Evolutionary conservation across 2,113 vertebrate genomes (phyloP).

Genomic region (Corythoichthys intestinalis): DNA sequence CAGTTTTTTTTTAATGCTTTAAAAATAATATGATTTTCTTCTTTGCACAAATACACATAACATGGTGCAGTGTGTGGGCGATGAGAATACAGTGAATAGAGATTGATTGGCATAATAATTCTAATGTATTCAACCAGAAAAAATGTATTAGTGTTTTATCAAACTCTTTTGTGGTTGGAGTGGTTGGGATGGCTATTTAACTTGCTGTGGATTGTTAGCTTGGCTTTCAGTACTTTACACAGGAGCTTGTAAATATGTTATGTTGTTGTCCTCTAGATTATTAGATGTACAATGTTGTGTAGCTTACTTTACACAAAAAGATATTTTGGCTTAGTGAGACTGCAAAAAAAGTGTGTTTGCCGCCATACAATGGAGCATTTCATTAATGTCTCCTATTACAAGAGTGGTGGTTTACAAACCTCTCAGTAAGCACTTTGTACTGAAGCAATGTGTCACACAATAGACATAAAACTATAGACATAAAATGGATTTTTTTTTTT

Average conservation of each 20-base stretch:
- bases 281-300: neutral
- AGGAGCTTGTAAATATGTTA: neutral
- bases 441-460: conserved; percentile 27
- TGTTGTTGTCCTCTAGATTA: neutral
- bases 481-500: conserved; percentile 16
- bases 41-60: neutral
- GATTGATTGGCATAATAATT: neutral
- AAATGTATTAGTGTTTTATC: neutral
- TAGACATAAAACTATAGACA: conserved; percentile 9
- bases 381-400: conserved; percentile 13
- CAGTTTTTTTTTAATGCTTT: neutral
- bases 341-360: conserved; percentile 7
- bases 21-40: neutral
- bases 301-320: neutral
- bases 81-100: neutral
- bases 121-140: neutral
- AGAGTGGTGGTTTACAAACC: conserved; percentile 20
- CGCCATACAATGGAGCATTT: conserved; percentile 10
- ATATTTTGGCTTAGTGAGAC: conserved; percentile 1
- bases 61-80: neutral
- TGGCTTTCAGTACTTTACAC: neutral
- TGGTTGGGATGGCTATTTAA: neutral
- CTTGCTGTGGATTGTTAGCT: neutral
- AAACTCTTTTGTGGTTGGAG: neutral
- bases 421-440: conserved; percentile 29